A percentile compares a stretch with the other conserved stretches of the same genome.
These are phyloP conservation scores for Drosophila nr. medialis DNA, from an alignment of 2,888 invertebrate species.

Conservation along the genomic window DNA sequence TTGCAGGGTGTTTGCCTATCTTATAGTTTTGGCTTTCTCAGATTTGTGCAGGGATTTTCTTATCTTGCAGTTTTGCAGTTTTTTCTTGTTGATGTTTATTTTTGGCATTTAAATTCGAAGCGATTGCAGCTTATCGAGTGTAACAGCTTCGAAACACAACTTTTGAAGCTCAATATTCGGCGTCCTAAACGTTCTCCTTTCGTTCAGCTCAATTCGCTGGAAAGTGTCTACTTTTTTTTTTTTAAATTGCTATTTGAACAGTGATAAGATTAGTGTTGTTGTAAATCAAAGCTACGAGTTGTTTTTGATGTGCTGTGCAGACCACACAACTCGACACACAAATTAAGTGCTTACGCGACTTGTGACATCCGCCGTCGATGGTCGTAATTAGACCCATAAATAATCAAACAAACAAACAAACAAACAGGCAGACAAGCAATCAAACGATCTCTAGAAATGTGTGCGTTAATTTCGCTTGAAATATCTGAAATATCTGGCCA, in stretches of 20 bases:
- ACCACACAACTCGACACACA: constrained; percentile 29
- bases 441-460: constrained; percentile 28
- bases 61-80: neutral
- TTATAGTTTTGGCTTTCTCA: neutral
- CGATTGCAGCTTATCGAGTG: constrained; percentile 55
- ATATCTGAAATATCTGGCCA: constrained; percentile 39
- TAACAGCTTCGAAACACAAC: constrained; percentile 26
- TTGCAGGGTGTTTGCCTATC: neutral
- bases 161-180: constrained; percentile 15
- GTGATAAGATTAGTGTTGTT: neutral
- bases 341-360: constrained; percentile 62
- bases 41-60: constrained; percentile 8
- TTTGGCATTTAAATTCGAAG: constrained; percentile 58
- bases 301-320: constrained; percentile 12
- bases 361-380: constrained; percentile 27
- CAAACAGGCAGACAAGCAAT: constrained; percentile 3
- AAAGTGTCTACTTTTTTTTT: neutral
- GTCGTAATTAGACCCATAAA: constrained; percentile 27
- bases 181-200: constrained; percentile 5
- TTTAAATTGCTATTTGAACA: neutral
- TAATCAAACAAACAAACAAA: constrained; percentile 34
- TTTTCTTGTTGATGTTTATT: constrained; percentile 42
- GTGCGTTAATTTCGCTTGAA: constrained; percentile 55
- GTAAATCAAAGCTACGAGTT: constrained; percentile 23
- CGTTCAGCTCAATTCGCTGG: constrained; percentile 5